Conservation (phyloP, 1,140 invertebrate species). For the Asbolus verrucosus region DNA sequence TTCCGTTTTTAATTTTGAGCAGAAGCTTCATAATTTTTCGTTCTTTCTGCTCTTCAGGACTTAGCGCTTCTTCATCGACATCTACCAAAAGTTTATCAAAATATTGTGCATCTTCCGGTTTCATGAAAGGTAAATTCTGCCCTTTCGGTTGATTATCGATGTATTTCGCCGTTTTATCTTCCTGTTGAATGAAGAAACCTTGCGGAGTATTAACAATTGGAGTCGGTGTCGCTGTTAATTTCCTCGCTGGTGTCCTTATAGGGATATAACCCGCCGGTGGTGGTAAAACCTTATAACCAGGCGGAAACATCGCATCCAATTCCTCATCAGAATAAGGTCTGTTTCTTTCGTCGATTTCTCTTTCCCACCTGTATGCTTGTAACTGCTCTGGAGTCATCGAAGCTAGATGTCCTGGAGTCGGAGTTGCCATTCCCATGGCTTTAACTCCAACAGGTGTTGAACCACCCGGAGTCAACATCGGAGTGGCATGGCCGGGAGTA, state of each 20-base stretch:
- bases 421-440: conserved; percentile 98
- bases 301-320: conserved; percentile 95
- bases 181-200: conserved; percentile 96
- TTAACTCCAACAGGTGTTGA: conserved; percentile 95
- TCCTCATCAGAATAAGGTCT: conserved; percentile 97
- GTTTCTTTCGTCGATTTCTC: conserved; percentile 98
- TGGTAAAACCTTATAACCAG: conserved; percentile 97
- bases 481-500: conserved; percentile 75
- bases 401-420: conserved; percentile 93
- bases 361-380: conserved; percentile 98
- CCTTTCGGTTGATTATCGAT: conserved; percentile 96
- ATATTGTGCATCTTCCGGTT: conserved; percentile 99
- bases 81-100: conserved; percentile 98
- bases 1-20: conserved; percentile 99
- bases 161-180: conserved; percentile 87
- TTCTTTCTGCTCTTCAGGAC: conserved; percentile 98
- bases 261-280: conserved; percentile 97
- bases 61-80: conserved; percentile 96
- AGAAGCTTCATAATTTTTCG: conserved; percentile 99
- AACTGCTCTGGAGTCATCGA: conserved; percentile 99
- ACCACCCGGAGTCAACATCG: conserved; percentile 79
- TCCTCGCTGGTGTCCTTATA: conserved; percentile 96
- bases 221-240: conserved; percentile 97
- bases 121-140: conserved; percentile 96
- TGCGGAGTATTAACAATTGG: conserved; percentile 86